Evolutionary conservation across 2,113 vertebrate genomes (phyloP).

Genomic region (Dolichotis patagonum): DNA sequence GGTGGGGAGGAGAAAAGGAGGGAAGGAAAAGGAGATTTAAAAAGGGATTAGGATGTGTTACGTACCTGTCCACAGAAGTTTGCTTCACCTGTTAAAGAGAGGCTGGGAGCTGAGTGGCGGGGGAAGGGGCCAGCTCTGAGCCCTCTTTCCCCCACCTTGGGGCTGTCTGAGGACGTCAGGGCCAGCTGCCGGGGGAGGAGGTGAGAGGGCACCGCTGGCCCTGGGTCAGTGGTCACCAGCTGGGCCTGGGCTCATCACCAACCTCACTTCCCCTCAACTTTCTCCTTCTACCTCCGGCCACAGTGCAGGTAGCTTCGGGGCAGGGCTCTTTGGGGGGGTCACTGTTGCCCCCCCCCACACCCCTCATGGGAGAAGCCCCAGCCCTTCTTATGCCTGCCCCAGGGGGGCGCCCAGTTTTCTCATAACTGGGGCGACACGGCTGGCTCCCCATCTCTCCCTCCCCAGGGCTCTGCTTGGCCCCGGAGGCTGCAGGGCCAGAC

Average conservation of each 20-base stretch:
- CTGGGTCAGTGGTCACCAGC: not conserved
- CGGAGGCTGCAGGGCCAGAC: not conserved
- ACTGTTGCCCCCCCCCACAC: rapidly evolving
- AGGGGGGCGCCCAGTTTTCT: too few species aligned
- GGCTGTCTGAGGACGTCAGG: not conserved
- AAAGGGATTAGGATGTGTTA: not conserved
- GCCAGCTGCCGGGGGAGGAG: too few species aligned
- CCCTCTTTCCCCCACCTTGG: not conserved
- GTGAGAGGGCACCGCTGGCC: not conserved
- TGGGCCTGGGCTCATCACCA: not conserved
- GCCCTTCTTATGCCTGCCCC: too few species aligned
- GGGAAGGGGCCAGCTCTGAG: not conserved
- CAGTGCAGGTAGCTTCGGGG: not conserved
- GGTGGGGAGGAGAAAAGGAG: too few species aligned
- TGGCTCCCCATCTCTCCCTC: not conserved
- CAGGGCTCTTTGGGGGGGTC: not conserved
- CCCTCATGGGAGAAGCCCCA: not conserved
- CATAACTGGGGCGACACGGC: not conserved
- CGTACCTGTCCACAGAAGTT: not conserved
- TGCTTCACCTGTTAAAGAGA: not conserved
- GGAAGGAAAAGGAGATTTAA: not conserved
- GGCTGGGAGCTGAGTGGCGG: not conserved
- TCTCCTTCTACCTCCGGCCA: not conserved
- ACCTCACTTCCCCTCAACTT: not conserved
- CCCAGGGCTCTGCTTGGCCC: not conserved